Percentiles rank a stretch among this genome's conserved stretches.
These are phyloP conservation scores for Pteruthius melanotis DNA, from an alignment of 2,113 vertebrate genomes.

Conservation along the genomic window DNA sequence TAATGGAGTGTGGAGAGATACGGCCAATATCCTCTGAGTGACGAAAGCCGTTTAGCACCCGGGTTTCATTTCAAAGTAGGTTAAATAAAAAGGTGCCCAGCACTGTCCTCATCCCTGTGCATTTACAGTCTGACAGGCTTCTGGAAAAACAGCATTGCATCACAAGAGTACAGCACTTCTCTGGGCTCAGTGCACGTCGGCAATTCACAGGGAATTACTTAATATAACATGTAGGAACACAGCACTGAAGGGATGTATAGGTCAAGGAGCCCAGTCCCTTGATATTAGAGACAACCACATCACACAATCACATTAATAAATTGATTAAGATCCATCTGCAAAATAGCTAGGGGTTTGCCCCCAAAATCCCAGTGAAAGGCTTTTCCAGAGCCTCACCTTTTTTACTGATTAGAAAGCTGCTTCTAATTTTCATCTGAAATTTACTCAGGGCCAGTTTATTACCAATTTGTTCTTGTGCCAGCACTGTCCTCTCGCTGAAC, in stretches of 20 bases:
- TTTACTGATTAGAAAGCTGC: slow-evolving; percentile 46
- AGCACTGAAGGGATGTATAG: not conserved
- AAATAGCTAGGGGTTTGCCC: not conserved
- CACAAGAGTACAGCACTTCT: not conserved
- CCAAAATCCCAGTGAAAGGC: slow-evolving; percentile 38
- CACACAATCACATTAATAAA: slow-evolving; percentile 22
- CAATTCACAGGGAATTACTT: slow-evolving; percentile 16
- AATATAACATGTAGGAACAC: not conserved
- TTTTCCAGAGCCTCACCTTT: slow-evolving; percentile 32
- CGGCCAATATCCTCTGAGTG: not conserved
- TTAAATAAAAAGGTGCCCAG: slow-evolving; percentile 14
- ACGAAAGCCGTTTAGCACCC: not conserved
- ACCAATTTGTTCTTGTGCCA: slow-evolving; percentile 49
- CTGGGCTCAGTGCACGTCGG: not conserved
- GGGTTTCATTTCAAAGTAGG: not conserved
- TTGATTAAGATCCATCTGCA: slow-evolving; percentile 28
- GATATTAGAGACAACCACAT: not conserved
- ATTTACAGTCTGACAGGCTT: not conserved
- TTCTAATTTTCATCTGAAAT: slow-evolving; percentile 60
- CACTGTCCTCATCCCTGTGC: not conserved
- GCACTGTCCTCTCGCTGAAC: slow-evolving; percentile 56
- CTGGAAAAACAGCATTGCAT: not conserved
- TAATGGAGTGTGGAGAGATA: slow-evolving; percentile 1
- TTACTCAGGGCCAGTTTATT: slow-evolving; percentile 51
- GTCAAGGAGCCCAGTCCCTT: not conserved